Base-by-base conservation (phyloP, 2,797 vertebrate genomes). In the Rhodeus uyekii region DNA sequence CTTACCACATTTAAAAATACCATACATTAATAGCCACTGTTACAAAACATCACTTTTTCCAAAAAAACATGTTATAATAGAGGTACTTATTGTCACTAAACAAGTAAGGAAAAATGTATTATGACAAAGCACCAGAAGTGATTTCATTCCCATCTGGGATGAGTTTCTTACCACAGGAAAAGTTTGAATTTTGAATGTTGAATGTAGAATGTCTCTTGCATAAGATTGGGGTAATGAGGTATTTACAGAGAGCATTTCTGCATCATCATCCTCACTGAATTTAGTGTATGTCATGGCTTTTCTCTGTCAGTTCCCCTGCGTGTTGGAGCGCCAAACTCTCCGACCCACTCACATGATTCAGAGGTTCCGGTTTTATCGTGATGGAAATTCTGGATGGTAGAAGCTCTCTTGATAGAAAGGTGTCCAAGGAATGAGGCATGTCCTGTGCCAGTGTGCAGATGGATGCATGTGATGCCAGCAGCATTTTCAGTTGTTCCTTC, bases 361-460 rank as follows among this genome's bases (percentile, higher is more conserved):
- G 50, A 74, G n/a, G 48, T 18, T 74, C 50, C 50, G 38, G 22
- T 74, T 74, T 74, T 55, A 74, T 74, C 14, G 71, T 24, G 13
- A 38, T 2, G 22, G 34, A 18, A 27, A 38, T 9, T 18, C n/a
- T 74, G 34, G 71, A 55, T 38, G 71, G 48, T 24, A 18, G 34
- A 9, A 34, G 13, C 48, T 74, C 32, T 39, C 13, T 13, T 55
- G 46, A 55, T 48, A 16, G 14, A 74, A 55, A 55, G 22, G 6
- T 10, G 2, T 55, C 48, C 7, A 24, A 53, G 22, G 34, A 74
- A 55, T 38, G 29, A 14, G 55, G 91, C 34, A 94, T 93, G 69
- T 95, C 94, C 87, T 95, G 93, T 85, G 94, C 94, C 87, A 95
- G 93, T 85, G 94, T 95, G 86, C 95, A 96, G 82, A 95, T 91